These are phyloP conservation scores for Euthynnus affinis DNA, from an alignment of 2,797 vertebrate species.

Conservation along the genomic window DNA sequence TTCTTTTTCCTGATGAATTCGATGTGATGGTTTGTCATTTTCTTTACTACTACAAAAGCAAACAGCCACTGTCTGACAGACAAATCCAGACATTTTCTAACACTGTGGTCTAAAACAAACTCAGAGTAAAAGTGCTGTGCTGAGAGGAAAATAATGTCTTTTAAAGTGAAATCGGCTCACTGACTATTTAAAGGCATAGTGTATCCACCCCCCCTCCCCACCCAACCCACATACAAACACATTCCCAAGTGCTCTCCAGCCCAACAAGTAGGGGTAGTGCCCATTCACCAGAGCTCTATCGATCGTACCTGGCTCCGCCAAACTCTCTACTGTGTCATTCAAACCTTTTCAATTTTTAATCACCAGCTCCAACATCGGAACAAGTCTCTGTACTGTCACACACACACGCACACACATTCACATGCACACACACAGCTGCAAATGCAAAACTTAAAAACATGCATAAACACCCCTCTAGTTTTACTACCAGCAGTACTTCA, in stretches of 20 bases:
- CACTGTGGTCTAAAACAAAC: conserved; percentile 2
- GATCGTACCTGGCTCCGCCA: conserved; percentile 80
- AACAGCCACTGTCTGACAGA: neutral
- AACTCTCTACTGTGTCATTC: conserved; percentile 83
- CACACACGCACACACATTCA: conserved; percentile 32
- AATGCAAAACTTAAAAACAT: conserved; percentile 29
- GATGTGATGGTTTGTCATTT: neutral
- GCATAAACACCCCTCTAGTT: conserved; percentile 36
- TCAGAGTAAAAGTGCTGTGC: neutral
- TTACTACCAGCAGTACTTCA: conserved; percentile 35
- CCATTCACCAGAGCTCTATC: conserved; percentile 76
- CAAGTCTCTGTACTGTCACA: conserved; percentile 61
- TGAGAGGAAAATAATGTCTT: conserved; percentile 6
- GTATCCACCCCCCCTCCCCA: neutral
- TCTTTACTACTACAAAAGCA: neutral
- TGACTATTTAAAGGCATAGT: conserved; percentile 45
- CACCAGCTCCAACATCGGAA: conserved; percentile 78
- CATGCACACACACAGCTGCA: conserved; percentile 21
- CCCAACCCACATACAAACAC: conserved; percentile 26
- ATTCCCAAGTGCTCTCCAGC: conserved; percentile 47
- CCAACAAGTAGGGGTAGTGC: conserved; percentile 59
- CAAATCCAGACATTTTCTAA: conserved; percentile 3
- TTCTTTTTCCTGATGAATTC: neutral
- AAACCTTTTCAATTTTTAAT: conserved; percentile 88
- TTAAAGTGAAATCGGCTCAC: conserved; percentile 44